Base-by-base conservation (phyloP, 2,797 vertebrate genomes). In the Pitangus sulphuratus region DNA sequence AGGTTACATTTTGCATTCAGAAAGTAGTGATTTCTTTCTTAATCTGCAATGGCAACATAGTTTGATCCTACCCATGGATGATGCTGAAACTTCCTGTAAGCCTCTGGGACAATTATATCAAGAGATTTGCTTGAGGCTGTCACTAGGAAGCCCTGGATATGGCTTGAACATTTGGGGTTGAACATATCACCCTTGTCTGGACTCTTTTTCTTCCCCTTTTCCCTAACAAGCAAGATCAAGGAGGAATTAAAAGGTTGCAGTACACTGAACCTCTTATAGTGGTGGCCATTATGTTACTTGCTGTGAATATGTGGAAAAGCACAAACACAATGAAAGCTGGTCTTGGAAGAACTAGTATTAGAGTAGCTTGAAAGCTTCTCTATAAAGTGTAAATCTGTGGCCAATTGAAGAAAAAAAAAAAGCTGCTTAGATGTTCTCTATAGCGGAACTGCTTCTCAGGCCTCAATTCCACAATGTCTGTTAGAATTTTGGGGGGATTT, bases 151-250 rank as follows among this genome's bases (percentile, higher is more conserved):
- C 5, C 21, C 8, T 21, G 66, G 17, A 4, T 65, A 35, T 3
- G 16, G 61, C 5, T 33, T 8, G 4, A 16, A 1, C 6, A 4
- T 54, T 78, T 15, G 1, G 2, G 4, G 2, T 10, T 33, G 31
- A 77, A 15, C 10, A 65, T 33, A 42, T 64, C 44, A 64, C 12
- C 1, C 2, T 21, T 56, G 3, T 33, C 20, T 40, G n/a, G n/a
- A 40, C 8, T 5, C 4, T 77, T 77, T 81, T 89, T 64, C 21
- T 68, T 68, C 12, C 8, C 31, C 9, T 62, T 81, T 77, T 66
- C 22, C 28, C 3, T 40, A 71, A 48, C 7, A 90, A 81, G 7
- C 9, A 74, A 69, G 21, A 62, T 35, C 47, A 80, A 77, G 12
- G 21, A 74, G 6, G 6, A 21, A 40, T 53, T 47, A 62, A 74